These are phyloP conservation scores for Heterodera schachtii DNA, from an alignment of 1,140 invertebrate species.

Conservation along the genomic window DNA sequence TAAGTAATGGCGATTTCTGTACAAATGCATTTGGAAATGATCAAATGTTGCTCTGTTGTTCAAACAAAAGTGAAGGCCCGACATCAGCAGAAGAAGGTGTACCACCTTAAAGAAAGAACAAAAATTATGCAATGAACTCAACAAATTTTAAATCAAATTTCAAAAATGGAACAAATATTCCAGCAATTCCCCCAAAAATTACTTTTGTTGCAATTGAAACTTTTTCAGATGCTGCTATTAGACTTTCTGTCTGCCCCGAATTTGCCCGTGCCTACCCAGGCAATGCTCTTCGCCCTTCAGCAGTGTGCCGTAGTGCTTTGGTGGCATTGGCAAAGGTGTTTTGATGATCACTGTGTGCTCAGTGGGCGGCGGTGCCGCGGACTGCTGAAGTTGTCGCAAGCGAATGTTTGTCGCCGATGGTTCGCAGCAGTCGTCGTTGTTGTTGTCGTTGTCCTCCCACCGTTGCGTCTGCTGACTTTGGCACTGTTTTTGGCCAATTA, in stretches of 20 bases:
- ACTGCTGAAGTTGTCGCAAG: neutral
- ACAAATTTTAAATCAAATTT: too few relatives aligned
- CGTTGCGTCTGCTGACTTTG: too few relatives aligned
- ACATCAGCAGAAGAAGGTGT: neutral
- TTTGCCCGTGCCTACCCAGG: neutral
- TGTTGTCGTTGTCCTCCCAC: neutral
- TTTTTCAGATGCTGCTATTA: too few relatives aligned
- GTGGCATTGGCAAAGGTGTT: neutral
- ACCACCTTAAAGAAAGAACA: neutral
- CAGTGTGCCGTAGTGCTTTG: neutral
- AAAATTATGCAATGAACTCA: neutral
- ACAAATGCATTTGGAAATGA: neutral
- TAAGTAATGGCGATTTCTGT: too few relatives aligned
- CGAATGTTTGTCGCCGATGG: neutral
- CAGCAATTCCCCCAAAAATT: too few relatives aligned
- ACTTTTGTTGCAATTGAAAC: too few relatives aligned
- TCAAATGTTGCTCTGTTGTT: slow-evolving; percentile 3
- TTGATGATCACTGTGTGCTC: neutral
- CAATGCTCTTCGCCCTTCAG: neutral
- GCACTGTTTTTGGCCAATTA: too few relatives aligned
- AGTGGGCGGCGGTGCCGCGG: neutral
- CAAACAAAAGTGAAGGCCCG: neutral
- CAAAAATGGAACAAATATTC: too few relatives aligned
- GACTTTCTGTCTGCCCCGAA: too few relatives aligned
- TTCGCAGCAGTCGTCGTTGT: neutral